Percentiles rank a stretch among this genome's conserved stretches.
Conservation (phyloP, 1,140 invertebrate genomes). For the Globodera rostochiensis region DNA sequence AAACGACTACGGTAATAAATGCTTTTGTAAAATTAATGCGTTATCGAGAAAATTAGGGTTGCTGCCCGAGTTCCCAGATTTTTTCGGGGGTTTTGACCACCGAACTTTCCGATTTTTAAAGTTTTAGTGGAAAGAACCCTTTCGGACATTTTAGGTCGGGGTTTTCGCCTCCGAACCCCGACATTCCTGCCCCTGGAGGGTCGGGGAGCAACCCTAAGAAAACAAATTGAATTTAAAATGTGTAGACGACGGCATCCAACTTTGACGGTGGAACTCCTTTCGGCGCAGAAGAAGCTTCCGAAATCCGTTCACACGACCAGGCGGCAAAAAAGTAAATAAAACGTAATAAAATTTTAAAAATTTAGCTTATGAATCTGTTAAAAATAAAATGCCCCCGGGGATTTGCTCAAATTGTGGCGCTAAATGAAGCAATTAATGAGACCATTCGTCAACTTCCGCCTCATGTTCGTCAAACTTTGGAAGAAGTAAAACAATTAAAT, state of each 20-base stretch:
- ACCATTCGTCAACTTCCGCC: conserved; percentile 27
- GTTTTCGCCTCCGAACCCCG: too few relatives aligned
- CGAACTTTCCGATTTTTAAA: too few relatives aligned
- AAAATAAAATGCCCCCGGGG: conserved; percentile 1
- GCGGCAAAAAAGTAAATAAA: neutral
- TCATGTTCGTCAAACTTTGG: conserved; percentile 11
- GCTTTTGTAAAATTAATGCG: neutral
- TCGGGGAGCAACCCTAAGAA: too few relatives aligned
- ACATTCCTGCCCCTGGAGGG: too few relatives aligned
- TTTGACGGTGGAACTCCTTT: neutral
- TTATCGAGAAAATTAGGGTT: neutral
- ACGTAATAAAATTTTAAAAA: neutral
- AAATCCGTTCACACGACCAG: neutral
- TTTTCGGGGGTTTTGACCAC: too few relatives aligned
- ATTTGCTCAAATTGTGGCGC: neutral
- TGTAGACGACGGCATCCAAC: neutral
- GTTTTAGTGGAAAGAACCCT: too few relatives aligned
- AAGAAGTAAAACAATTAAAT: conserved; percentile 2
- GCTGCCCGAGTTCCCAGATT: too few relatives aligned
- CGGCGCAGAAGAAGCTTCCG: neutral
- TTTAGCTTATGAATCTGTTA: conserved; percentile 4
- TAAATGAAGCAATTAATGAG: conserved; percentile 20
- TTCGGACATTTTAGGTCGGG: too few relatives aligned
- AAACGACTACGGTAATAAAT: neutral
- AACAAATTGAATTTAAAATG: too few relatives aligned